Evolutionary conservation across 2,113 vertebrate species (phyloP).

Genomic region (Neodontobutis hainanensis): DNA sequence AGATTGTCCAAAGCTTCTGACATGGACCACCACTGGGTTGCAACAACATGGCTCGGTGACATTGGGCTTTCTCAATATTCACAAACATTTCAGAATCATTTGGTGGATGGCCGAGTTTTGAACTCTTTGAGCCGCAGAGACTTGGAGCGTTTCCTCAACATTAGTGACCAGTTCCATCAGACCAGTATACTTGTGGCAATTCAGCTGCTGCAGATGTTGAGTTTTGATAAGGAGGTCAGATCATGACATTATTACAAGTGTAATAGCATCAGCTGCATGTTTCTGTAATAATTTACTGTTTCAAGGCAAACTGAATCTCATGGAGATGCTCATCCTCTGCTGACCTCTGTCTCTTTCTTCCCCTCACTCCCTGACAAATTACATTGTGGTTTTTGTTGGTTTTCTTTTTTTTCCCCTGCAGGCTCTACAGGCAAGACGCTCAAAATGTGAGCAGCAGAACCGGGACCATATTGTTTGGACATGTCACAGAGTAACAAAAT

Average conservation of each 20-base stretch:
- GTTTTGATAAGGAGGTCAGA: slow-evolving; percentile 86
- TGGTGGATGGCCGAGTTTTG: slow-evolving; percentile 85
- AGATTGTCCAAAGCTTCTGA: slow-evolving; percentile 85
- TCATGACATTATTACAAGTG: too few species aligned
- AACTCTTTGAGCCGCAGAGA: slow-evolving; percentile 84
- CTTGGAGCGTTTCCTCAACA: slow-evolving; percentile 81
- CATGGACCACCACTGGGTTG: slow-evolving; percentile 89
- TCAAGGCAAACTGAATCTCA: slow-evolving; percentile 28
- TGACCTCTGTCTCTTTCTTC: slow-evolving; percentile 27
- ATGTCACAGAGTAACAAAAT: slow-evolving; percentile 85
- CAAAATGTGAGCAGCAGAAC: slow-evolving; percentile 83
- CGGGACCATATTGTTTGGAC: slow-evolving; percentile 86
- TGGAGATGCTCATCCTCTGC: slow-evolving; percentile 3
- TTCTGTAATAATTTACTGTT: slow-evolving; percentile 13
- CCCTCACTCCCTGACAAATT: slow-evolving; percentile 4
- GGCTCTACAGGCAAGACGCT: slow-evolving; percentile 79
- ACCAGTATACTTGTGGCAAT: slow-evolving; percentile 85
- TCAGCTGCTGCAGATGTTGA: slow-evolving; percentile 83
- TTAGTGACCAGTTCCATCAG: slow-evolving; percentile 86
- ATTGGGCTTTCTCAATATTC: slow-evolving; percentile 86
- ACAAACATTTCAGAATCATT: slow-evolving; percentile 84
- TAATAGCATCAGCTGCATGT: slow-evolving; percentile 4
- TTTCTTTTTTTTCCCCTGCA: slow-evolving; percentile 51
- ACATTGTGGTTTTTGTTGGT: slow-evolving; percentile 2
- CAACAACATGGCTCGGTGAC: slow-evolving; percentile 86